A percentile compares a stretch with the other conserved stretches of the same genome.
These are phyloP conservation scores for Cryptocephalus moraei DNA, from an alignment of 2,888 invertebrate species.

Conservation along the genomic window DNA sequence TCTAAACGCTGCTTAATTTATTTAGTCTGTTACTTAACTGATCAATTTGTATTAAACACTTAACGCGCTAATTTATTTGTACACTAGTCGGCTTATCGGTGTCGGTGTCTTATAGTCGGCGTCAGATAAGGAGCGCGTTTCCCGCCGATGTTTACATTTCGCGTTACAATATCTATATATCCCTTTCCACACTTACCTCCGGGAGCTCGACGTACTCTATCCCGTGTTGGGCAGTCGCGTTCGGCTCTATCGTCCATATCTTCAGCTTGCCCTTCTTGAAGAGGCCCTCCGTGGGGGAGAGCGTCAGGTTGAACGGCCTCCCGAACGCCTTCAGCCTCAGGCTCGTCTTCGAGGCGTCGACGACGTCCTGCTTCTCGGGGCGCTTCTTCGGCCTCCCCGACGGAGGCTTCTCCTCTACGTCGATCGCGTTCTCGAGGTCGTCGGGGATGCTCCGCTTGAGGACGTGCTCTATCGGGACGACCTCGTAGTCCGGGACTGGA, in stretches of 20 bases:
- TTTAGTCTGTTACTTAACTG: too few species aligned
- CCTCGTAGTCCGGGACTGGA: conserved; percentile 73
- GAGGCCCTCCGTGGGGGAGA: conserved; percentile 68
- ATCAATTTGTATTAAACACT: too few species aligned
- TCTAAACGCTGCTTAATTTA: too few species aligned
- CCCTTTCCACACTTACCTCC: conserved; percentile 47
- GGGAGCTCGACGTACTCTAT: conserved; percentile 69
- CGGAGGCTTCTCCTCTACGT: conserved; percentile 17
- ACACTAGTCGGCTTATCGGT: too few species aligned
- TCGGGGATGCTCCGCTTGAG: conserved; percentile 30
- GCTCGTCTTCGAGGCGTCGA: conserved; percentile 33
- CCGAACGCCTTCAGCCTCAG: conserved; percentile 77
- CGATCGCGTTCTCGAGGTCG: conserved; percentile 29
- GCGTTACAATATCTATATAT: too few species aligned
- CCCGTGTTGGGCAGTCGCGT: conserved; percentile 66
- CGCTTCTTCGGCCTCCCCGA: conserved; percentile 10
- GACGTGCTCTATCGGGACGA: conserved; percentile 65
- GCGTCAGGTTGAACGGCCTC: conserved; percentile 57
- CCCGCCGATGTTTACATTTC: too few species aligned
- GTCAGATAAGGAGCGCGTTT: too few species aligned
- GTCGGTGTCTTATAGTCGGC: too few species aligned
- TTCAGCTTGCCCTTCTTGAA: conserved; percentile 67
- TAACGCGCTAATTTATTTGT: too few species aligned
- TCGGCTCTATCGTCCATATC: conserved; percentile 71
- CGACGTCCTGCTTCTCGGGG: conserved; percentile 15